Evolutionary conservation across 1,140 invertebrate species (phyloP).

Genomic region (Orussus abietinus): DNA sequence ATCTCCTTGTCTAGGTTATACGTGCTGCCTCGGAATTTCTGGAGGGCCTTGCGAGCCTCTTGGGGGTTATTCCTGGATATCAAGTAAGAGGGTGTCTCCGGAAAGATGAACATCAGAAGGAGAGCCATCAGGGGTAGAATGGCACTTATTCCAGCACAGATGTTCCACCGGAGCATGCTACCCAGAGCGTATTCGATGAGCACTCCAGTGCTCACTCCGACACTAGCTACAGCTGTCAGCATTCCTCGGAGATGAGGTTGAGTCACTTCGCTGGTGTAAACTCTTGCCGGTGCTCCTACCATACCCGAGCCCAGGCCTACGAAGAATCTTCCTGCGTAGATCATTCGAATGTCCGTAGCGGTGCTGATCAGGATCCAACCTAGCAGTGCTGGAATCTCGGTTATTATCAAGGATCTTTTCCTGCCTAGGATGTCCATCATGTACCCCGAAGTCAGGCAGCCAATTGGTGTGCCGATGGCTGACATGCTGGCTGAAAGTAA

Average conservation of each 20-base stretch:
- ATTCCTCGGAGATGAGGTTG: slow-evolving; percentile 67
- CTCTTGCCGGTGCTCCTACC: slow-evolving; percentile 65
- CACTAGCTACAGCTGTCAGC: slow-evolving; percentile 61
- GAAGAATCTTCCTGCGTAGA: slow-evolving; percentile 62
- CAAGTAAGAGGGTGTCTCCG: slow-evolving; percentile 70
- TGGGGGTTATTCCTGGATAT: slow-evolving; percentile 61
- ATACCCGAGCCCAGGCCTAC: slow-evolving; percentile 66
- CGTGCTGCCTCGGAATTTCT: slow-evolving; percentile 60
- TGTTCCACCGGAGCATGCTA: slow-evolving; percentile 58
- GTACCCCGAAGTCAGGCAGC: slow-evolving; percentile 67
- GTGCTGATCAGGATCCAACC: slow-evolving; percentile 65
- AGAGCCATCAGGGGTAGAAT: slow-evolving; percentile 59
- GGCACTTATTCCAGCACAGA: slow-evolving; percentile 59
- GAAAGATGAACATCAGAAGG: slow-evolving; percentile 60
- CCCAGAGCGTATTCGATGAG: slow-evolving; percentile 63
- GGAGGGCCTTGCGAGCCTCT: slow-evolving; percentile 59
- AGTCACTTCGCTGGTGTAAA: slow-evolving; percentile 66
- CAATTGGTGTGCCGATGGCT: slow-evolving; percentile 67
- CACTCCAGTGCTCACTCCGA: slow-evolving; percentile 62
- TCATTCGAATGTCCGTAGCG: slow-evolving; percentile 59
- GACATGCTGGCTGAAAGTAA: slow-evolving; percentile 64
- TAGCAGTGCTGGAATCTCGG: slow-evolving; percentile 64
- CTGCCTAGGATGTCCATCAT: slow-evolving; percentile 68
- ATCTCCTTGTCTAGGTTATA: slow-evolving; percentile 64
- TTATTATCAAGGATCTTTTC: slow-evolving; percentile 63